Conservation (phyloP, 2,113 vertebrate species). For the Panurus biarmicus region DNA sequence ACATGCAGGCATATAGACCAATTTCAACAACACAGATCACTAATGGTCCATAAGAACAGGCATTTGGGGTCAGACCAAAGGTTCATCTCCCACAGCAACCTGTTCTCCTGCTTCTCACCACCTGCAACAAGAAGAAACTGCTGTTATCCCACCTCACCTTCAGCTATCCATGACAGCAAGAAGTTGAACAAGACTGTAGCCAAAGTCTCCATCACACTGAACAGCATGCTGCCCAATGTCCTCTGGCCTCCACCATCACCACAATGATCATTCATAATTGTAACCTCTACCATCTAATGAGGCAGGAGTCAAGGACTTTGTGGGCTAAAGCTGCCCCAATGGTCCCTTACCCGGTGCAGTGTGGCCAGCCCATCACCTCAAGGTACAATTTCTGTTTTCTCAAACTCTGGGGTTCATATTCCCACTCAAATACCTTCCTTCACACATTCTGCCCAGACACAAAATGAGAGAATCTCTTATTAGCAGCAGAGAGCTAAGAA, state of each 20-base stretch:
- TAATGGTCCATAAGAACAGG: neutral
- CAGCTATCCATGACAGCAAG: neutral
- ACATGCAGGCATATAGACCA: neutral
- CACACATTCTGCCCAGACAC: neutral
- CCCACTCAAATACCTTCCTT: neutral
- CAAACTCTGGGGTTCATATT: neutral
- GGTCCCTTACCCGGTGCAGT: neutral
- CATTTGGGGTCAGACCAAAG: neutral
- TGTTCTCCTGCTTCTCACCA: neutral
- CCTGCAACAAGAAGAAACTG: neutral
- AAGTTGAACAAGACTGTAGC: neutral
- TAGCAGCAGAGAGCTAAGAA: neutral
- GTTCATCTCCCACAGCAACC: neutral
- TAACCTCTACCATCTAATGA: neutral
- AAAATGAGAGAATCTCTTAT: neutral
- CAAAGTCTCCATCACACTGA: neutral
- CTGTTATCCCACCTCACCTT: neutral
- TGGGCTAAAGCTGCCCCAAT: neutral
- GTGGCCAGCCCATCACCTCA: neutral
- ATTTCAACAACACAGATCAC: neutral
- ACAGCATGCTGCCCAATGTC: neutral
- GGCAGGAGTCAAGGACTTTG: neutral
- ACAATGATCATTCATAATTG: neutral
- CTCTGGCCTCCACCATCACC: neutral
- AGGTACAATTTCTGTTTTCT: neutral